Base-by-base conservation (phyloP, 2,888 invertebrate genomes). In the Calameuta idolon region DNA sequence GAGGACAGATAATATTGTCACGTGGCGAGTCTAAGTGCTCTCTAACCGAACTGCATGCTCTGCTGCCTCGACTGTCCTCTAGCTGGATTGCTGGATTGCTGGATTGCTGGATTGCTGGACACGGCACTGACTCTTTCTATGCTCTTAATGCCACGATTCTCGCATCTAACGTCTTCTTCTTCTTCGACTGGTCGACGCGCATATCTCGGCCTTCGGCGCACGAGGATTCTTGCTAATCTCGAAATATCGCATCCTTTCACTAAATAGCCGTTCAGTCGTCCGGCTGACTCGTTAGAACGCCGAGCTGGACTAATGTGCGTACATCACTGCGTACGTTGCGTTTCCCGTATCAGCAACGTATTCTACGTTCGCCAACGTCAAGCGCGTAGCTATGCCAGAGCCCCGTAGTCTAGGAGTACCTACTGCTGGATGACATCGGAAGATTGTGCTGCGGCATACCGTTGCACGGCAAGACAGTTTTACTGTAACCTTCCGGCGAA, bases 1-100 rank as follows among this genome's bases (percentile, higher is more conserved):
- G 69, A 37, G 74, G 74, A 71, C 68, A 69, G 75, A 80, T 79
- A 80, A 80, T 80, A 78, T 81, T 78, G 83, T 83, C 81, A 78
- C 83, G 81, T 86, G 80, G 87, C 87, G 87, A 84, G 78, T 88
- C 86, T 87, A 89, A 89, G 80, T 84, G 81, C 81, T 37, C 81
- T 78, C 79, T 75, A 77, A 81, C 75, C 77, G 77, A 75, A 74
- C 79, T 79, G 77, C 82, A 85, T 80, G 87, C 86, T 84, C 83
- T 80, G 87, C 77, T 83, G 86, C 77, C 75, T 81, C 77, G 78
- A 69, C 79, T 83, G 85, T 84, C 82, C 83, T 81, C 77, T 35
- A 75, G 55, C 55, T 55, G 55, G 55, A 55, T 55, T 55, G 55
- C 15, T 40, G 37, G 37, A 37, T 37, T 37, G 37, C 4, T 40